Evolutionary conservation across 2,888 invertebrate genomes (phyloP).

Genomic region (Agapetus fuscipes): DNA sequence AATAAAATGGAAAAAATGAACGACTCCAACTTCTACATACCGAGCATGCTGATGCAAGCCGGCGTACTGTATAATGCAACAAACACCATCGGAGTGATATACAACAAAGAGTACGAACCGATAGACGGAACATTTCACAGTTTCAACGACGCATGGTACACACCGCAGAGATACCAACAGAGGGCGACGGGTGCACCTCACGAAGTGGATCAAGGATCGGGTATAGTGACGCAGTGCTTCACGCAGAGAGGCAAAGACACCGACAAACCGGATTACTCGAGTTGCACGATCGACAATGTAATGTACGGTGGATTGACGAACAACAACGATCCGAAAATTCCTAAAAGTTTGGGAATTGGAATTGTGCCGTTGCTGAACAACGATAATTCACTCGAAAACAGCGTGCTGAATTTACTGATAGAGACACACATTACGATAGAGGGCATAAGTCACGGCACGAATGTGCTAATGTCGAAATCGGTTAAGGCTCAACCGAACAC

Average conservation of each 20-base stretch:
- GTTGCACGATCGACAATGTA: constrained; percentile 2
- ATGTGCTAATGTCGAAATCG: constrained; percentile 1
- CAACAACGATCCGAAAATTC: too few relatives aligned
- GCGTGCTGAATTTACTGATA: constrained; percentile 1
- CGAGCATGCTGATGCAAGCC: constrained; percentile 5
- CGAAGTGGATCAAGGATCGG: background rate
- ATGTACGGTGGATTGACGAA: background rate
- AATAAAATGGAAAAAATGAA: background rate
- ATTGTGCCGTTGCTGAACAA: background rate
- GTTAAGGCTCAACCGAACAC: background rate
- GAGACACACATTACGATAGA: constrained; percentile 3
- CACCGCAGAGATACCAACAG: too few relatives aligned
- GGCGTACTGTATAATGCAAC: constrained; percentile 8
- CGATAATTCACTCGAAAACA: background rate
- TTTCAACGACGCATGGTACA: constrained; percentile 5
- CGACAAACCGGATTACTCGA: too few relatives aligned
- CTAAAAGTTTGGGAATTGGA: constrained; percentile 6
- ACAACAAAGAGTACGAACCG: constrained; percentile 3
- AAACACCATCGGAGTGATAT: constrained; percentile 8
- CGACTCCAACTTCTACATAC: constrained; percentile 3
- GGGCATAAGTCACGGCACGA: constrained; percentile 2
- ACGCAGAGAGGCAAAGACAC: too few relatives aligned
- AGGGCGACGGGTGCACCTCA: background rate
- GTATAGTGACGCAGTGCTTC: background rate
- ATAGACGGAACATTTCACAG: constrained; percentile 1